phyloP scores from a whole-genome alignment of 2,113 vertebrate genomes.

The Erpornis zantholeuca region DNA sequence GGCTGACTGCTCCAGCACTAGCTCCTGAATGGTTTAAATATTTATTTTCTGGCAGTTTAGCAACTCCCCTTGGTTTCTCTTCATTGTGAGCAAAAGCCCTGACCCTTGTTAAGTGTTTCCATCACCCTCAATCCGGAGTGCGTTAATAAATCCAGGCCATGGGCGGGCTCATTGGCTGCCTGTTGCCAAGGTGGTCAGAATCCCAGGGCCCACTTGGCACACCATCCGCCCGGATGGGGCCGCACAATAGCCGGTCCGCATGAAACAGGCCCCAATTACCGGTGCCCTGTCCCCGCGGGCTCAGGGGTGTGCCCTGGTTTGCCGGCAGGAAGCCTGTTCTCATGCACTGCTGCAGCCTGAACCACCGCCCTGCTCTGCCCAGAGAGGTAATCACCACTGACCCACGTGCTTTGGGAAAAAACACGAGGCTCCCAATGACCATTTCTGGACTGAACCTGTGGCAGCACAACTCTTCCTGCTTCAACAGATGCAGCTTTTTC shows the following conservation, averaged over 20 bases:
- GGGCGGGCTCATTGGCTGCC: rapidly evolving
- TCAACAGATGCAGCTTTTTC: neutral
- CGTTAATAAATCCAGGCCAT: rapidly evolving
- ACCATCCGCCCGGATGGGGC: rapidly evolving
- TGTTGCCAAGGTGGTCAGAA: rapidly evolving
- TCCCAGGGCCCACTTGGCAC: neutral
- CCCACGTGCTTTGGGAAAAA: neutral
- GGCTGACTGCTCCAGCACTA: neutral
- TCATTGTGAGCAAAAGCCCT: neutral
- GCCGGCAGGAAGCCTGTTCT: neutral
- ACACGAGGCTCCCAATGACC: rapidly evolving
- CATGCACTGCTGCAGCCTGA: neutral
- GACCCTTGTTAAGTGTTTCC: rapidly evolving
- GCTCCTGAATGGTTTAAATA: rapidly evolving
- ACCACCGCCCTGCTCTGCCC: neutral
- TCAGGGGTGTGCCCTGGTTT: neutral
- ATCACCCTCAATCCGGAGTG: rapidly evolving
- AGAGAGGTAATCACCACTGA: neutral
- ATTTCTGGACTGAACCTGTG: neutral
- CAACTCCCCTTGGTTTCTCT: no score
- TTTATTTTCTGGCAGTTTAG: neutral
- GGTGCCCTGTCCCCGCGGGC: neutral
- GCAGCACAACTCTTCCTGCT: neutral
- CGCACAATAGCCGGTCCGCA: rapidly evolving
- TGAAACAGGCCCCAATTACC: rapidly evolving